A percentile compares a stretch with the other conserved stretches of the same genome.
Conservation (phyloP, 2,888 invertebrate species). For the Synergus itoensis region DNA sequence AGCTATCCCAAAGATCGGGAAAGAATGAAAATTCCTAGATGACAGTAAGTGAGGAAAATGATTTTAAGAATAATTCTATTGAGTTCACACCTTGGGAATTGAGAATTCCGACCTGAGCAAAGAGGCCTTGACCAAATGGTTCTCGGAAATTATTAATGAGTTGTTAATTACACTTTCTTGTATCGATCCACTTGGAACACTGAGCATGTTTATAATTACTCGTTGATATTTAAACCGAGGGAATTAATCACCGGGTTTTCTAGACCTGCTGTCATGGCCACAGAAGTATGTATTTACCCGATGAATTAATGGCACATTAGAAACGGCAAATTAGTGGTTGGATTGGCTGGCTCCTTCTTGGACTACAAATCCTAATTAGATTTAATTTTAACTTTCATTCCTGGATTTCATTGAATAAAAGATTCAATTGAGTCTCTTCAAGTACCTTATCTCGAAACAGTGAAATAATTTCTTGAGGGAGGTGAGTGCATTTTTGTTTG, state of each 20-base stretch:
- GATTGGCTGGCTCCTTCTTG: neutral
- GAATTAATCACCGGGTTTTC: conserved; percentile 33
- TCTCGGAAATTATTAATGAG: conserved; percentile 38
- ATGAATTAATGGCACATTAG: conserved; percentile 36
- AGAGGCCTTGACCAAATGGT: conserved; percentile 1
- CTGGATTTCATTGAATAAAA: too few relatives aligned
- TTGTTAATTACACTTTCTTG: conserved; percentile 28
- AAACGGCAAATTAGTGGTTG: conserved; percentile 33
- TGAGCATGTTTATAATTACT: conserved; percentile 33
- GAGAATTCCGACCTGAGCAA: conserved; percentile 1
- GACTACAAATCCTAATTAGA: neutral
- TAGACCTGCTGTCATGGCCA: conserved; percentile 14
- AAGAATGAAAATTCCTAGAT: neutral
- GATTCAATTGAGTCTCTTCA: neutral
- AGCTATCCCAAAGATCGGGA: neutral
- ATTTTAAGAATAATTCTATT: neutral
- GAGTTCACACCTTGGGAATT: neutral
- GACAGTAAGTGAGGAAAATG: neutral
- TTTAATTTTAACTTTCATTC: neutral
- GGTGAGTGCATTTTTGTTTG: neutral
- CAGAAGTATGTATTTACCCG: conserved; percentile 12
- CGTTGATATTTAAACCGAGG: conserved; percentile 37
- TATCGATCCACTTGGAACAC: conserved; percentile 10
- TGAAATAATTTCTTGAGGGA: neutral
- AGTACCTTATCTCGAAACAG: neutral